Conservation (phyloP, 2,888 invertebrate genomes). For the Notocelia uddmanniana region DNA sequence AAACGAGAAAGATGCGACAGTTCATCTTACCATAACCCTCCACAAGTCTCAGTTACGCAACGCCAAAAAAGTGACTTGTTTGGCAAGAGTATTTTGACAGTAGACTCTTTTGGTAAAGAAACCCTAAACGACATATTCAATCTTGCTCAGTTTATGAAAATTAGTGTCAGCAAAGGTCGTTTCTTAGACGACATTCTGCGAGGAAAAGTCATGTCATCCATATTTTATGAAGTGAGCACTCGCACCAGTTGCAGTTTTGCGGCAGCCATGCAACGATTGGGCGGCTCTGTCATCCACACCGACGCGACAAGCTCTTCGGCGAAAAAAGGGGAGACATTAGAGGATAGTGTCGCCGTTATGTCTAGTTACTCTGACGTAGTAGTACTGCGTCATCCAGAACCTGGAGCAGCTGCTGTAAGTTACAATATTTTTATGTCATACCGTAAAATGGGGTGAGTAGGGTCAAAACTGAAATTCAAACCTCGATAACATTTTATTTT, state of each 20-base stretch:
- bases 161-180: constrained; percentile 93
- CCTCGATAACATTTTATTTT: no score
- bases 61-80: constrained; percentile 80
- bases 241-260: constrained; percentile 98
- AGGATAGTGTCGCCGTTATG: constrained; percentile 94
- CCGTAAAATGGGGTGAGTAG: no score
- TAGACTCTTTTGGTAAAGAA: constrained; percentile 94
- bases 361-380: constrained; percentile 97
- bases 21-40: constrained; percentile 79
- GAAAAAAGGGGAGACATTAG: constrained; percentile 98
- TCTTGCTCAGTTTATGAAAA: constrained; percentile 94
- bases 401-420: constrained; percentile 95
- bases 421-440: neutral
- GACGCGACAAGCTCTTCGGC: constrained; percentile 96
- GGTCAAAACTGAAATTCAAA: no score
- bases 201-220: constrained; percentile 97
- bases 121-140: constrained; percentile 97
- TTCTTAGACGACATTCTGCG: constrained; percentile 93
- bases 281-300: constrained; percentile 96
- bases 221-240: constrained; percentile 99
- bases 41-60: constrained; percentile 72
- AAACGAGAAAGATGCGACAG: constrained; percentile 85
- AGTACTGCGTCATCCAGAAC: constrained; percentile 97
- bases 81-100: constrained; percentile 94
- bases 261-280: constrained; percentile 98